Base-by-base conservation (phyloP, 1,140 invertebrate species). In the Helicoverpa armigera region DNA sequence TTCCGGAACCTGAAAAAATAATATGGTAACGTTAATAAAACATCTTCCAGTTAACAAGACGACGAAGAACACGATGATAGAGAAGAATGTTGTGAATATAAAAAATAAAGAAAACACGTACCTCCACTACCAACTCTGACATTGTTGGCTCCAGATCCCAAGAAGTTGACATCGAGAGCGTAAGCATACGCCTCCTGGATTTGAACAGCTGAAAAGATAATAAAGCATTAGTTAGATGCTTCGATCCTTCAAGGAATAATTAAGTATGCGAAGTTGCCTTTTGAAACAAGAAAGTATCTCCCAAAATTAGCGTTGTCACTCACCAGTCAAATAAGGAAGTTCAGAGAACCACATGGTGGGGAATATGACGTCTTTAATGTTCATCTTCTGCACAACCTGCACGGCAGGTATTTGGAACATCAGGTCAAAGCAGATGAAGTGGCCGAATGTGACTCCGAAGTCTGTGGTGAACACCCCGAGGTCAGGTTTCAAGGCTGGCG, bases 381-480 rank as follows among this genome's bases (percentile, higher is more conserved):
- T 94, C 9, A 93, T 79, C 35, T 96, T 91, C 29, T 95, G 83
- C 0, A 97, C 95, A 3, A 91, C 81, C 63, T 94, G 93, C 2
- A 92, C 79, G 9, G 92, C 89, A 0, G 93, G 93, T 12, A 94
- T 89, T 83, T 94, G 93, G 86, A 94, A 94, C 91, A 94, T 91
- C 12, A 94, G 85, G 54, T 94, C 93, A 84, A 94, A 94, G 78
- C 93, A 94, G 81, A 94, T 89, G 85, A 88, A 94, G 81, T 94
- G 92, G 1, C 98, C 98, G 89, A 99, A 98, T 14, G 95, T 97
- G 0, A 98, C 97, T 4, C 97, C 97, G 86, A 98, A 98, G 90
- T 98, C 97, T 0, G 98, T 98, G 5, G 94, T 91, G 81, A 98
- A 98, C 4, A 92, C 10, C 2, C 93, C 93, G 18, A 94, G 80